Evolutionary conservation across 2,113 vertebrate species (phyloP).

Genomic region (Rattus norvegicus): GRCr8 NC_086038.1:26961001-26961500

Average conservation of each 20-base stretch:
- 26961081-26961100: not conserved
- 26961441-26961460: conserved; percentile 50
- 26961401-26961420: conserved; percentile 63
- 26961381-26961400: conserved; percentile 48
- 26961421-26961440: conserved; percentile 61
- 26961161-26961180: not conserved
- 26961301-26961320: conserved; percentile 44
- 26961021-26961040: not conserved
- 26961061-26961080: not conserved
- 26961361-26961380: conserved; percentile 34
- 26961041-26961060: conserved; percentile 10
- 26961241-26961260: conserved; percentile 4
- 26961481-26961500: conserved; percentile 66
- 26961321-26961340: conserved; percentile 27
- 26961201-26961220: not conserved
- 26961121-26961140: not conserved
- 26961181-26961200: not conserved
- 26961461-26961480: conserved; percentile 23
- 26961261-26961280: conserved; percentile 35
- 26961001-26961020: not conserved
- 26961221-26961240: not conserved
- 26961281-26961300: conserved; percentile 4
- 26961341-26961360: not conserved
- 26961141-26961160: not conserved
- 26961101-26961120: not conserved